Conservation (phyloP, 2,797 vertebrate genomes). For the Clarias pachynema region DNA sequence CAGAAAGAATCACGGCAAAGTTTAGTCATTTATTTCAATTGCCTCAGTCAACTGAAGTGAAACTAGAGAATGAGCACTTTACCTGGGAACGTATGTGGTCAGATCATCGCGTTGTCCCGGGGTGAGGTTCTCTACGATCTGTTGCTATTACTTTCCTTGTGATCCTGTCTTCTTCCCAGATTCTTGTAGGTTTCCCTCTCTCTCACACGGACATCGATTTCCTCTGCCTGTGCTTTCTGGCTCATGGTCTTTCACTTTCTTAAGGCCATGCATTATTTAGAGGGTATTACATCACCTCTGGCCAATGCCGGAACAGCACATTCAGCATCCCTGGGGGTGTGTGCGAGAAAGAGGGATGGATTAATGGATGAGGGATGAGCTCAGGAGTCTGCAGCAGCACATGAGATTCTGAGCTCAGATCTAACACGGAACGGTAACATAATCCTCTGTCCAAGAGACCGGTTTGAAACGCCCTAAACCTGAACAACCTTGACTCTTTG, state of each 20-base stretch:
- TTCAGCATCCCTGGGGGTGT: conserved; percentile 48
- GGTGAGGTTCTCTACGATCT: conserved; percentile 61
- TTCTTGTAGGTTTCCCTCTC: conserved; percentile 58
- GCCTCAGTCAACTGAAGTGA: background rate
- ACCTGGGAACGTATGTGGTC: conserved; percentile 13
- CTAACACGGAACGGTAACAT: background rate
- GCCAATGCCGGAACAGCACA: conserved; percentile 49
- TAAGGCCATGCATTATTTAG: conserved; percentile 75
- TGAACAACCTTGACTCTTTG: background rate
- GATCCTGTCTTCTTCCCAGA: conserved; percentile 35
- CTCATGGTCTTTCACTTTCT: conserved; percentile 69
- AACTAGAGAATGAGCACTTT: conserved; percentile 1
- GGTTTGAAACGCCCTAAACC: background rate
- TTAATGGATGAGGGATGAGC: conserved; percentile 39
- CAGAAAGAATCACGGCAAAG: background rate
- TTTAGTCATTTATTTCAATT: background rate
- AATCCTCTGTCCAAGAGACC: background rate
- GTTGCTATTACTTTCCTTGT: conserved; percentile 28
- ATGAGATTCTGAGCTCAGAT: conserved; percentile 3
- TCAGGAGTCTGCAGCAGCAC: conserved; percentile 23
- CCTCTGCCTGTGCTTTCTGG: conserved; percentile 46
- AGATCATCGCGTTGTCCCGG: conserved; percentile 45
- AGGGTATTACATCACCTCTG: conserved; percentile 70
- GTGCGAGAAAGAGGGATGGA: conserved; percentile 32
- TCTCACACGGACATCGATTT: conserved; percentile 50